Percentiles rank a stretch among this genome's conserved stretches.
phyloP scores from a whole-genome alignment of 1,140 invertebrate species.

The Cotesia glomerata region DNA sequence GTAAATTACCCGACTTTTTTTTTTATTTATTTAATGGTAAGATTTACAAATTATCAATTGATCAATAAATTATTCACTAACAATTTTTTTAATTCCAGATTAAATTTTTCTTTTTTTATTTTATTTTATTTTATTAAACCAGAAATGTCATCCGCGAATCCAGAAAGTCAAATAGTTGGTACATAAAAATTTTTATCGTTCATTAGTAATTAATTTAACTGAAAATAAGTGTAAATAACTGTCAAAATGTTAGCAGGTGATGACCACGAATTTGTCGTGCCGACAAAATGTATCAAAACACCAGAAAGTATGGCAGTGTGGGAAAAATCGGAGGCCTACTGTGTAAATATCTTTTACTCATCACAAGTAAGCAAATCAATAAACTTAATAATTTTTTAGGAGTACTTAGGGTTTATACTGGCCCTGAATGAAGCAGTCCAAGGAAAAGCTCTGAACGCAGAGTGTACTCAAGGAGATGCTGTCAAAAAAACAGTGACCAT shows the following conservation, averaged over 20 bases:
- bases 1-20: no score
- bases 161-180: background rate
- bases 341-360: constrained; percentile 60
- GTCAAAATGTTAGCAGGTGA: constrained; percentile 45
- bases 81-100: background rate
- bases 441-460: constrained; percentile 74
- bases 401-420: constrained; percentile 86
- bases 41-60: no score
- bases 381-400: constrained; percentile 63
- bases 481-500: constrained; percentile 72
- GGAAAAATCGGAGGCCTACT: constrained; percentile 85
- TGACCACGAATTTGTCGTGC: constrained; percentile 70
- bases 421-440: constrained; percentile 85
- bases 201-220: no score
- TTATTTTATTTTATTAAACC: no score
- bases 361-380: background rate
- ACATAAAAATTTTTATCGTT: background rate
- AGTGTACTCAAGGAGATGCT: constrained; percentile 69
- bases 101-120: background rate
- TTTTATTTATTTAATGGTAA: no score
- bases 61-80: background rate
- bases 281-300: constrained; percentile 73
- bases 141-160: background rate
- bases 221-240: background rate
- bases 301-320: constrained; percentile 78